A percentile compares a stretch with the other conserved stretches of the same genome.
phyloP scores from a whole-genome alignment of 2,113 vertebrate genomes.

The Cisticola juncidis region DNA sequence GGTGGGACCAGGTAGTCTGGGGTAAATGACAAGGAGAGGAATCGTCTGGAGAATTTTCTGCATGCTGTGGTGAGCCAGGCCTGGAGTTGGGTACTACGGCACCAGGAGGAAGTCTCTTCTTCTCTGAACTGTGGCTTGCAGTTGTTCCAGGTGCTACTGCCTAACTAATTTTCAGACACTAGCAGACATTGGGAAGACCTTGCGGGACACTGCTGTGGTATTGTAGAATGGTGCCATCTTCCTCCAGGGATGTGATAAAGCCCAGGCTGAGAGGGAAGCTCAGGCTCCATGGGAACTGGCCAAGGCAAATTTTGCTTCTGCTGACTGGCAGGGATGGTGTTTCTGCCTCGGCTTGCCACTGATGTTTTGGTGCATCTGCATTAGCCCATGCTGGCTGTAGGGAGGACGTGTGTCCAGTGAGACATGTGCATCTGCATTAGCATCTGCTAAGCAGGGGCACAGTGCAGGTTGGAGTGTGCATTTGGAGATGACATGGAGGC shows the following conservation, averaged over 20 bases:
- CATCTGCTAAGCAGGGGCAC: background rate
- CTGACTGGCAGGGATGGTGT: background rate
- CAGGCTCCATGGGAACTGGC: background rate
- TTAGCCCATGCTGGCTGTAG: background rate
- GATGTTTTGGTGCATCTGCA: background rate
- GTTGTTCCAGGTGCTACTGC: background rate
- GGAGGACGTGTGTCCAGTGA: background rate
- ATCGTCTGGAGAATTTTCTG: background rate
- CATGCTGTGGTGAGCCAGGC: accelerated
- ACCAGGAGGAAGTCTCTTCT: background rate
- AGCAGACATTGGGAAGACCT: background rate
- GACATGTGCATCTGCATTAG: background rate
- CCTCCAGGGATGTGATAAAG: background rate
- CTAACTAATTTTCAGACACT: background rate
- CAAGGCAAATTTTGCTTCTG: background rate
- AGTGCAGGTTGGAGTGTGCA: background rate
- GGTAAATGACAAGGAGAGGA: background rate
- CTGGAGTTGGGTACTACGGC: accelerated
- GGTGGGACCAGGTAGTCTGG: background rate
- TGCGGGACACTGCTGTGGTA: background rate
- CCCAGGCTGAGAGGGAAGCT: background rate
- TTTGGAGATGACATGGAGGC: background rate
- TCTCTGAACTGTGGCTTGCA: background rate
- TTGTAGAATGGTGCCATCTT: accelerated
- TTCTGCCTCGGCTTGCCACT: background rate